Evolutionary conservation across 2,888 invertebrate genomes (phyloP), one percentile per base, ranked within the genome.

Genomic region (Habroteleia sp.): DNA sequence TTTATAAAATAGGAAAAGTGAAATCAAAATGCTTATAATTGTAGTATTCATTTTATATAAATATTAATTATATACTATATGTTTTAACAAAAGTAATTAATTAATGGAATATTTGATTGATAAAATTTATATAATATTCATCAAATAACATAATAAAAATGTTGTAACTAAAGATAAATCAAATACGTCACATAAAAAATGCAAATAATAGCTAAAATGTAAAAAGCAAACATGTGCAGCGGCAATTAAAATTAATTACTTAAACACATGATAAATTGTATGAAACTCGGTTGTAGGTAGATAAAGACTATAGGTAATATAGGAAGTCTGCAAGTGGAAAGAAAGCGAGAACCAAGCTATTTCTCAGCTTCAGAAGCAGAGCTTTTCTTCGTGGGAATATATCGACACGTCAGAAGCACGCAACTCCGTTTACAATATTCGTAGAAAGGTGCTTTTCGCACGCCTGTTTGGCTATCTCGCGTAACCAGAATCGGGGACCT

Each of bases 281-380:
- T 23, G 17, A n/a, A n/a, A n/a, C n/a, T n/a, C n/a, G 25, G 14
- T 42, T 6, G 16, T n/a, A 20, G 16, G 14, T 56, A 41, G 11
- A 17, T 37, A 31, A 50, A 23, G 13, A 31, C 27, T 44, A 31
- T 65, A 58, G 50, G 56, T 56, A 46, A 58, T 58, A 58, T 48
- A 48, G 48, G 50, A 35, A 54, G 48, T 46, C 58, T 54, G 52
- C 52, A 62, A 65, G 42, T 52, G 54, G 63, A 50, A 77, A 69
- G 48, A 65, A 48, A 66, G 77, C 73, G 77, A 77, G 79, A 75
- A 79, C 79, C 78, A 74, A 83, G 86, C 87, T 86, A 87, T 88
- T 87, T 86, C 87, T 88, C 87, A 87, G 87, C 86, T 88, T 88
- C 88, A 88, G 72, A 82, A 79, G 83, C 88, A 87, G 87, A 85